A percentile compares a stretch with the other conserved stretches of the same genome.
phyloP scores from a whole-genome alignment of 2,888 invertebrate species.

The Lamproptera curius region DNA sequence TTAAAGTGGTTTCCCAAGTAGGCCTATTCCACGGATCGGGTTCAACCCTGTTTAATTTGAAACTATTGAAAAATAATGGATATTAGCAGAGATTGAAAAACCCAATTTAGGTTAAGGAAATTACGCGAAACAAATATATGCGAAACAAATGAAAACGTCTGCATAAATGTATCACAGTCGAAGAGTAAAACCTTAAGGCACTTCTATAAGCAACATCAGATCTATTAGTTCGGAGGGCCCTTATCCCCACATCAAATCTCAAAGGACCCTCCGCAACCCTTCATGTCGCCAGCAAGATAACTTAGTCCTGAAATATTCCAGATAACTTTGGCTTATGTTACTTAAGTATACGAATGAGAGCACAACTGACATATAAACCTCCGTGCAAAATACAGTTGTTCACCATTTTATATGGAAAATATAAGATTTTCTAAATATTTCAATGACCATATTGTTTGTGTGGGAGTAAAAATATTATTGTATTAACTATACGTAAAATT shows the following conservation, averaged over 20 bases:
- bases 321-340: slow-evolving; percentile 17
- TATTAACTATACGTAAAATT: too few relatives aligned
- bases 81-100: too few relatives aligned
- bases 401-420: too few relatives aligned
- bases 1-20: slow-evolving; percentile 5
- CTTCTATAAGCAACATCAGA: slow-evolving; percentile 22
- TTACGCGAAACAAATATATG: too few relatives aligned
- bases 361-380: slow-evolving; percentile 16
- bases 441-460: too few relatives aligned
- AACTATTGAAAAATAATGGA: neutral
- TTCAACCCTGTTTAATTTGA: neutral
- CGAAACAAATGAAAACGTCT: slow-evolving; percentile 9
- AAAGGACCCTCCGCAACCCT: slow-evolving; percentile 21
- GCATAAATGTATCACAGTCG: slow-evolving; percentile 7
- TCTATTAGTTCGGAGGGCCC: slow-evolving; percentile 23
- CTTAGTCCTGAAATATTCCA: slow-evolving; percentile 15
- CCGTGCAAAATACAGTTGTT: neutral
- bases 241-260: slow-evolving; percentile 19
- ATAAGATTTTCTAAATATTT: too few relatives aligned
- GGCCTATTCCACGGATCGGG: slow-evolving; percentile 4
- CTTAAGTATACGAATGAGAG: slow-evolving; percentile 10
- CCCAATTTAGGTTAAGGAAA: too few relatives aligned
- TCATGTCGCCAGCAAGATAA: slow-evolving; percentile 22
- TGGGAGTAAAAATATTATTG: too few relatives aligned
- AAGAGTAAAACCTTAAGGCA: slow-evolving; percentile 5